Percentiles rank a stretch among this genome's conserved stretches.
phyloP scores from a whole-genome alignment of 2,113 vertebrate species.

The Apodemus speciosus region DNA sequence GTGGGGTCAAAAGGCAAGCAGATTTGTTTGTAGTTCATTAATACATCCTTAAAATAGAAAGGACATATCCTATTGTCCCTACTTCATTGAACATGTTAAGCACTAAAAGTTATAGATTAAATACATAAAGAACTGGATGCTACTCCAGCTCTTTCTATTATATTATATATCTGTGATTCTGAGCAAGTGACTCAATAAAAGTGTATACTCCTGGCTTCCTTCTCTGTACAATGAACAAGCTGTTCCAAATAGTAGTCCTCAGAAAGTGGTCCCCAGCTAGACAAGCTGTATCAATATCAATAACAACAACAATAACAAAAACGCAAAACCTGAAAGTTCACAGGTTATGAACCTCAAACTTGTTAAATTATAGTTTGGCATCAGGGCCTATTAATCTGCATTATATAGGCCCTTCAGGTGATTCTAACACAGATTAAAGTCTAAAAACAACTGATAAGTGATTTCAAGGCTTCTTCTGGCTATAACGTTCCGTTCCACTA shows the following conservation, averaged over 20 bases:
- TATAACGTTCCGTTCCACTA: not conserved
- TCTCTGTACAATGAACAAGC: not conserved
- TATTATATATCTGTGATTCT: slow-evolving; percentile 51
- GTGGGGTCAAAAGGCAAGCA: slow-evolving; percentile 21
- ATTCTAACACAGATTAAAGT: slow-evolving; percentile 45
- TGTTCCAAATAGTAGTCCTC: slow-evolving; percentile 37
- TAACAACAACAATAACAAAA: slow-evolving; percentile 45
- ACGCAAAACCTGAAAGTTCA: slow-evolving; percentile 32
- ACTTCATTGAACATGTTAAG: slow-evolving; percentile 35
- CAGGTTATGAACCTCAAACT: not conserved
- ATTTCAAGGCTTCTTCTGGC: slow-evolving; percentile 52
- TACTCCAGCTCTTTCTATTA: slow-evolving; percentile 12
- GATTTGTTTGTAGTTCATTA: slow-evolving; percentile 38
- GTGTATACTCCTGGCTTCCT: not conserved
- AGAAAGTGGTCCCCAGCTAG: slow-evolving; percentile 24
- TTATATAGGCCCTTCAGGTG: not conserved
- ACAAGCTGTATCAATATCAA: not conserved
- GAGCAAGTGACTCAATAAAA: slow-evolving; percentile 46
- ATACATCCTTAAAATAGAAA: slow-evolving; percentile 45
- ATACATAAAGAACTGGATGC: slow-evolving; percentile 24
- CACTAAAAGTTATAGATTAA: slow-evolving; percentile 36
- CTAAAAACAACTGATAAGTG: slow-evolving; percentile 34
- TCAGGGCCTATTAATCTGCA: not conserved
- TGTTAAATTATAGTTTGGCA: not conserved
- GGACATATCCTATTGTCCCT: slow-evolving; percentile 29